phyloP scores from a whole-genome alignment of 2,797 vertebrate genomes.

The Macrochelys suwanniensis region DNA sequence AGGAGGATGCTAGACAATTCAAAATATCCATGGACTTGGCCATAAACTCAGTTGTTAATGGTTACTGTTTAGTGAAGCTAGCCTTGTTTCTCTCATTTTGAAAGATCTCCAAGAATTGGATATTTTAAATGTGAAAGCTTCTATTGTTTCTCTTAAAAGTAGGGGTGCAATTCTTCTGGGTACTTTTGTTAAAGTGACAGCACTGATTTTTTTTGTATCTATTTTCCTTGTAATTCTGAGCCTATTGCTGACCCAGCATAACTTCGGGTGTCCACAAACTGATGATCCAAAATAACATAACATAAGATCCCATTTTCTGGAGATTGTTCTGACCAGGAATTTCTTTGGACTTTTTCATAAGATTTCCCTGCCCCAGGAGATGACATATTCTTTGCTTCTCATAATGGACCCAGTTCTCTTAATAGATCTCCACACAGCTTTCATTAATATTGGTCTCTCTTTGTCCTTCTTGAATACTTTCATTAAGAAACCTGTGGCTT shows the following conservation, averaged over 20 bases:
- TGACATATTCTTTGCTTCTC: neutral
- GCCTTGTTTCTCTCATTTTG: neutral
- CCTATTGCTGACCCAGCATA: neutral
- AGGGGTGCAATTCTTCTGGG: neutral
- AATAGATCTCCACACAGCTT: neutral
- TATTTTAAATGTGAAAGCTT: neutral
- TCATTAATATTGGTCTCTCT: neutral
- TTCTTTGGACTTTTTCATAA: neutral
- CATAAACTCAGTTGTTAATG: neutral
- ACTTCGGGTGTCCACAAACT: neutral
- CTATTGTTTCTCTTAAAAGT: neutral
- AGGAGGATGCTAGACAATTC: slow-evolving; percentile 1
- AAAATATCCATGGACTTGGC: neutral
- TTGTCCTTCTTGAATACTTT: neutral
- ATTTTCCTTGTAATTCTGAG: neutral
- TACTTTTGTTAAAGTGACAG: neutral
- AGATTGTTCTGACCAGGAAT: neutral
- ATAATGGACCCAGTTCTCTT: neutral
- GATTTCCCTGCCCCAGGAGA: neutral
- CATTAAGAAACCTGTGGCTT: neutral
- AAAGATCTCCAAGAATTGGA: neutral
- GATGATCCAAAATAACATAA: neutral
- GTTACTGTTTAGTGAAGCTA: neutral
- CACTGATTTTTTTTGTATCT: neutral
- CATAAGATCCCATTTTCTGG: fast-evolving